Evolutionary conservation across 2,113 vertebrate species (phyloP), one percentile per base, ranked within the genome.

Genomic region (Sapajus apella): DNA sequence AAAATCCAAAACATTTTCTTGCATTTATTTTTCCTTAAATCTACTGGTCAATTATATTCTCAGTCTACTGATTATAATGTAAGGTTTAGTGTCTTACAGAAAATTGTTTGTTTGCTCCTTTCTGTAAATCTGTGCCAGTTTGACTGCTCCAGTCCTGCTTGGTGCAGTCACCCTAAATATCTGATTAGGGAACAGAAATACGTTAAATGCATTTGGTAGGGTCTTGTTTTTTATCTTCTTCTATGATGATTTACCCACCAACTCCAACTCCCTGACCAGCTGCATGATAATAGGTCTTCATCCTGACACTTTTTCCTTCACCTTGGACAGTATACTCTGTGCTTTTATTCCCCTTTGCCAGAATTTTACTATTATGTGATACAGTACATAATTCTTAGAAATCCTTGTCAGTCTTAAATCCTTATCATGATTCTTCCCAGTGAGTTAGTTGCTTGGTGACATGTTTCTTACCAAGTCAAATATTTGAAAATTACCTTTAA

Each of bases 11-110:
- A 58, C 82, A 87, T 88, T 85, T 92, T 8, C 20, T 87, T 79
- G n/a, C 21, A 75, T 91, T 93, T 88, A 80, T 87, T 93, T 94
- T 95, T 87, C 50, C 30, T 93, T 89, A 55, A 94, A 52, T 87
- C 16, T 79, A 37, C 27, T 90, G 35, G 3, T 76, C 70, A 97
- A 68, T 87, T 79, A 56, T 80, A 43, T 66, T 81, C 88, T 91
- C 52, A 93, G 5, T 52, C 35, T 91, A 17, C 6, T 90, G n/a
- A 73, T 90, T 91, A 40, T 55, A 91, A 75, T 43, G 5, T 47
- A 91, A 95, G 50, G 10, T 30, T 86, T 83, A 61, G 25, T 70
- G 32, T 77, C 35, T 88, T 75, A 45, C 21, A 32, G 40, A 84
- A 91, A 72, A 61, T 50, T 77, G 11, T 10, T 91, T 81, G 73